These are phyloP conservation scores for Trypoxylus dichotomus DNA, from an alignment of 1,140 invertebrate species.

Conservation along the genomic window DNA sequence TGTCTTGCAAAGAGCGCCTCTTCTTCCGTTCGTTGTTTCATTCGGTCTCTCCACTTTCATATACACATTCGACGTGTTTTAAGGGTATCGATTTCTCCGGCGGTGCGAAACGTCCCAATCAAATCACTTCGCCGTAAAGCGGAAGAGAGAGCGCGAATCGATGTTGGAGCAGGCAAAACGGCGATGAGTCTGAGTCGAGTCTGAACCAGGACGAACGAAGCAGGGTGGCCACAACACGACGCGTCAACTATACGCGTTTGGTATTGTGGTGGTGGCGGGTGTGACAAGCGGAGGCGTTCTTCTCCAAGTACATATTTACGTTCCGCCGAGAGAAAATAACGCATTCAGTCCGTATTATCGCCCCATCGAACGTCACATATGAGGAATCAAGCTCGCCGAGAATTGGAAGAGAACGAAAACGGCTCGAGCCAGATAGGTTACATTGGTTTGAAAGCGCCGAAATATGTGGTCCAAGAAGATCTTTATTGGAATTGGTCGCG, in stretches of 20 bases:
- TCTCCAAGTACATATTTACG: neutral
- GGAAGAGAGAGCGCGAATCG: constrained; percentile 11
- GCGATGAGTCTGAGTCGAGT: neutral
- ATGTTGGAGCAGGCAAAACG: neutral
- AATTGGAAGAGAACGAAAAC: neutral
- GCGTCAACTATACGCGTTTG: neutral
- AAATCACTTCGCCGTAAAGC: neutral
- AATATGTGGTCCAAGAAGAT: constrained; percentile 16
- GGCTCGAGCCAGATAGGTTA: neutral
- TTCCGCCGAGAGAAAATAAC: neutral
- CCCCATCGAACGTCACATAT: neutral
- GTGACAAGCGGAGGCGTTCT: neutral
- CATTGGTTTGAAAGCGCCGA: neutral
- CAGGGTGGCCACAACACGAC: neutral
- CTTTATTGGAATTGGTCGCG: neutral
- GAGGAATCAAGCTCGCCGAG: neutral
- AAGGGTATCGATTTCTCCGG: constrained; percentile 7
- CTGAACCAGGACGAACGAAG: neutral
- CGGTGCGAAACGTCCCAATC: constrained; percentile 13
- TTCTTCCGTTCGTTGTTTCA: neutral
- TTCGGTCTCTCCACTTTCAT: neutral
- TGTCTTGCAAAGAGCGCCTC: neutral
- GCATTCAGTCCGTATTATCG: neutral
- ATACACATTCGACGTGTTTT: neutral
- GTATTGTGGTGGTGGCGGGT: constrained; percentile 14